phyloP scores from a whole-genome alignment of 92 coral and sea anemone species.

The Paragorgia papillata region DNA sequence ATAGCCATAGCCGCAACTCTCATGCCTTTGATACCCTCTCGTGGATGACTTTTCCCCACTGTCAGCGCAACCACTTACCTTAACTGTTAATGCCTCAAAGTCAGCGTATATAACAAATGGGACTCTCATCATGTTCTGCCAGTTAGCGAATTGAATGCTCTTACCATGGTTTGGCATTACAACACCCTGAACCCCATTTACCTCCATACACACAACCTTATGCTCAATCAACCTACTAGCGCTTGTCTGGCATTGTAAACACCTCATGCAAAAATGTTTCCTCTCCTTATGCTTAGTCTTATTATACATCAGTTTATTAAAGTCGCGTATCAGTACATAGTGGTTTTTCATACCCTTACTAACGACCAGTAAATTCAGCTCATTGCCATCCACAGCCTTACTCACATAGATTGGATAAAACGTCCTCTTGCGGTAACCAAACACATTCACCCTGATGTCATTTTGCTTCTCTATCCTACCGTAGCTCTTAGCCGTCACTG shows the following conservation, averaged over 20 bases:
- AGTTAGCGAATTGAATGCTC: slow-evolving; percentile 23
- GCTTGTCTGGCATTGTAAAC: slow-evolving; percentile 47
- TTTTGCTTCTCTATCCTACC: too few species aligned
- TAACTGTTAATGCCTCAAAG: too few species aligned
- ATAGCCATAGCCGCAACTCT: slow-evolving; percentile 34
- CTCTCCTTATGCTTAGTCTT: slow-evolving; percentile 26
- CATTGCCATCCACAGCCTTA: slow-evolving; percentile 33
- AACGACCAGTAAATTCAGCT: slow-evolving; percentile 26
- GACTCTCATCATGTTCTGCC: too few species aligned
- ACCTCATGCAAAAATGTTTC: slow-evolving; percentile 47
- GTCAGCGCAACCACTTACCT: not conserved
- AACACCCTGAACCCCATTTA: slow-evolving; percentile 17
- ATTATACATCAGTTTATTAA: slow-evolving; percentile 35
- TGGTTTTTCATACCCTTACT: too few species aligned
- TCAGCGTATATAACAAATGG: slow-evolving; percentile 25
- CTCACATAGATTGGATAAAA: slow-evolving; percentile 45
- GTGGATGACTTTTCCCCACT: slow-evolving; percentile 15
- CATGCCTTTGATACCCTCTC: slow-evolving; percentile 27
- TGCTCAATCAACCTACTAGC: too few species aligned
- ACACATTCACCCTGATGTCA: slow-evolving; percentile 37
- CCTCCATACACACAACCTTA: too few species aligned
- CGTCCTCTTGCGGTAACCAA: slow-evolving; percentile 45
- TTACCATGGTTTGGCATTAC: slow-evolving; percentile 45
- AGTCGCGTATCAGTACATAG: slow-evolving; percentile 47
- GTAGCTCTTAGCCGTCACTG: slow-evolving; percentile 12